phyloP scores from a whole-genome alignment of 2,113 vertebrate species.

The Anoplopoma fimbria region DNA sequence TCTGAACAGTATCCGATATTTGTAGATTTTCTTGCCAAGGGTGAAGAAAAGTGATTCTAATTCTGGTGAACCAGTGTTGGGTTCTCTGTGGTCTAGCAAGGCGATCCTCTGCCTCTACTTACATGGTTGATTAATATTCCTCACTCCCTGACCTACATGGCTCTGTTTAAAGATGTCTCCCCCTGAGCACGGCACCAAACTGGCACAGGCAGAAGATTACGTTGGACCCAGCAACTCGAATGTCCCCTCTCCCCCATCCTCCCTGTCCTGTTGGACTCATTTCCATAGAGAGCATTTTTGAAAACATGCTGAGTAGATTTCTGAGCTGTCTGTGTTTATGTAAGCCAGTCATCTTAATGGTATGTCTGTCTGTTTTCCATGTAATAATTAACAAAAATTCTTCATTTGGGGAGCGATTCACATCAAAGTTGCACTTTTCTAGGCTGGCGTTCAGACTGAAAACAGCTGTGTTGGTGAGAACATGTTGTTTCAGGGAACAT shows the following conservation, averaged over 20 bases:
- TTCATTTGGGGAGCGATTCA: not conserved
- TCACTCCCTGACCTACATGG: slow-evolving; percentile 56
- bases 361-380: not conserved
- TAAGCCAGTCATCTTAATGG: not conserved
- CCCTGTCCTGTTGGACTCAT: not conserved
- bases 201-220: slow-evolving; percentile 48
- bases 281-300: not conserved
- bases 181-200: slow-evolving; percentile 21
- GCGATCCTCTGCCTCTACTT: slow-evolving; percentile 20
- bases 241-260: not conserved
- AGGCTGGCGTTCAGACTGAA: not conserved
- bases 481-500: not conserved
- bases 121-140: slow-evolving; percentile 62
- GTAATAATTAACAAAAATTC: not conserved
- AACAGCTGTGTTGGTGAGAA: not conserved
- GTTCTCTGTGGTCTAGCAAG: slow-evolving; percentile 24
- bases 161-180: slow-evolving; percentile 54
- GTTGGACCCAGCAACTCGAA: not conserved
- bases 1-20: not conserved
- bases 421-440: not conserved
- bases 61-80: not conserved
- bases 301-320: not conserved
- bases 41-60: slow-evolving; percentile 6
- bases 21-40: not conserved
- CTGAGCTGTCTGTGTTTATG: not conserved